Conservation (phyloP, 1,140 invertebrate genomes). For the Nasonia giraulti region DNA sequence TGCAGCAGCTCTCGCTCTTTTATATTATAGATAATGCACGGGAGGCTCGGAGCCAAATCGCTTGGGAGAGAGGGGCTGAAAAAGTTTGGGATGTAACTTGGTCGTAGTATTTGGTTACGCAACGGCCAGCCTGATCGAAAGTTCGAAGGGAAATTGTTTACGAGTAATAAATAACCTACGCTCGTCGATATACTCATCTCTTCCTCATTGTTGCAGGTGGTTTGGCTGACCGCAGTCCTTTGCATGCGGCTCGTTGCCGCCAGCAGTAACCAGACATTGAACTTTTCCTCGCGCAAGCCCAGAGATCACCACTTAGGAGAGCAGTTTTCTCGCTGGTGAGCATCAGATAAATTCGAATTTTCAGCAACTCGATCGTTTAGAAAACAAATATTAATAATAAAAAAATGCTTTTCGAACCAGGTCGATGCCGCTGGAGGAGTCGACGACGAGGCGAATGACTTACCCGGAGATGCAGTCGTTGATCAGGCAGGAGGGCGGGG, state of each 20-base stretch:
- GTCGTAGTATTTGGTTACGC: too few relatives aligned
- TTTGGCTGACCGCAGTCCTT: conserved; percentile 74
- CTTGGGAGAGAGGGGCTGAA: background rate
- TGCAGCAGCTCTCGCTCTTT: background rate
- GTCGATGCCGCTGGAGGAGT: conserved; percentile 62
- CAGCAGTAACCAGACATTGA: conserved; percentile 70
- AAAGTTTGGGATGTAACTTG: too few relatives aligned
- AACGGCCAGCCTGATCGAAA: too few relatives aligned
- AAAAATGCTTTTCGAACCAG: conserved; percentile 44
- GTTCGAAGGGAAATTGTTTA: too few relatives aligned
- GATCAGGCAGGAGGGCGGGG: conserved; percentile 76
- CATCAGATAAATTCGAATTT: background rate
- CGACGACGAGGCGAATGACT: conserved; percentile 62
- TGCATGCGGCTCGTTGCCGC: conserved; percentile 70
- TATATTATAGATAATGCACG: background rate
- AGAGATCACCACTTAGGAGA: conserved; percentile 68
- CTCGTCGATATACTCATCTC: background rate
- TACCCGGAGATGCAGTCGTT: conserved; percentile 78
- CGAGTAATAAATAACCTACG: too few relatives aligned
- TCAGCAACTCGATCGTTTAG: background rate
- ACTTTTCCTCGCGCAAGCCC: conserved; percentile 64
- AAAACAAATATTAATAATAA: background rate
- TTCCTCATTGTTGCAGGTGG: conserved; percentile 64
- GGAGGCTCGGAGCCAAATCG: too few relatives aligned
- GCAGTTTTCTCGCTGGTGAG: conserved; percentile 66